Percentiles rank a stretch among this genome's conserved stretches.
Evolutionary conservation across 2,888 invertebrate species (phyloP).

Genomic region (Gisinianus flammeolus): DNA sequence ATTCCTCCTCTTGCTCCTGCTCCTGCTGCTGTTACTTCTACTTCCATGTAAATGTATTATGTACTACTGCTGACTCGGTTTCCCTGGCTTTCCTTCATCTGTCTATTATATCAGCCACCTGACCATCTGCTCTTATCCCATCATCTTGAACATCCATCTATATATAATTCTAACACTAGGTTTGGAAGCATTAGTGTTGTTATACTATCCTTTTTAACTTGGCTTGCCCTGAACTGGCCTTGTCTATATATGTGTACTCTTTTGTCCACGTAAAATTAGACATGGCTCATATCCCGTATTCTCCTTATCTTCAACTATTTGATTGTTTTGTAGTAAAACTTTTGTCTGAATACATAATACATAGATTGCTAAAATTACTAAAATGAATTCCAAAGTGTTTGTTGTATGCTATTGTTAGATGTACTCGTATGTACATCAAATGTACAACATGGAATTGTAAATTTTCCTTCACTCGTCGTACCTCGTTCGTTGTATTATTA

Average conservation of each 20-base stretch:
- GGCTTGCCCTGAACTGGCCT: background rate
- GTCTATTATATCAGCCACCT: background rate
- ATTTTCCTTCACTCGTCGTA: no score
- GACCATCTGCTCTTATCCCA: conserved; percentile 26
- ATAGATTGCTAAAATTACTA: no score
- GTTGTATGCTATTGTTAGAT: no score
- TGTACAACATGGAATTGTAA: no score
- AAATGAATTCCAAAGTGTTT: no score
- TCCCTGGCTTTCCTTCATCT: background rate
- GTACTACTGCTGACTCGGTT: conserved; percentile 2
- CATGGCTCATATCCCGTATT: background rate
- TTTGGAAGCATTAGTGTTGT: background rate
- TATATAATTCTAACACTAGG: background rate
- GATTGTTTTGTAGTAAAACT: no score
- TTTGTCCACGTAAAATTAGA: background rate
- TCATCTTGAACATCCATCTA: background rate
- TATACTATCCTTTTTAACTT: background rate
- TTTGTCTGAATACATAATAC: no score
- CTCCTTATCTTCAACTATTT: no score
- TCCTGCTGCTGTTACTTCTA: no score
- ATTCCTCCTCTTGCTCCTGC: conserved; percentile 6
- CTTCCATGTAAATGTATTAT: no score
- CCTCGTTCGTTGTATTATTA: no score
- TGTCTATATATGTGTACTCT: background rate
- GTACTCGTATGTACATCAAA: no score